Conservation (phyloP, 2,113 vertebrate genomes). For the Psettodes erumei region DNA sequence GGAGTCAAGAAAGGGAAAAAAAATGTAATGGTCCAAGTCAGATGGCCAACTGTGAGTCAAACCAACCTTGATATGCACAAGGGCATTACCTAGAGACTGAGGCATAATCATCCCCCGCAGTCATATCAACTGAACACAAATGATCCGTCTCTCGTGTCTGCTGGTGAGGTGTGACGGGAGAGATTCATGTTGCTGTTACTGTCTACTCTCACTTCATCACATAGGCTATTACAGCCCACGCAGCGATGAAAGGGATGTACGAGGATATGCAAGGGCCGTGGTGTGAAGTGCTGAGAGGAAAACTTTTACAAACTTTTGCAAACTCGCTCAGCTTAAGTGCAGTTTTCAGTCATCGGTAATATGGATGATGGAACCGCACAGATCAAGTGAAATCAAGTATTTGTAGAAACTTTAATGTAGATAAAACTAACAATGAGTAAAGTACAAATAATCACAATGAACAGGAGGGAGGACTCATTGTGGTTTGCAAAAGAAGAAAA, state of each 20-base stretch:
- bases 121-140: slow-evolving; percentile 1
- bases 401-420: slow-evolving; percentile 72
- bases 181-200: background rate
- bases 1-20: too few species aligned
- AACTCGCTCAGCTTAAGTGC: background rate
- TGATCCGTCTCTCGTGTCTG: background rate
- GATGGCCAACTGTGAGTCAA: background rate
- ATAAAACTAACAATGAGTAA: slow-evolving; percentile 59
- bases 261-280: background rate
- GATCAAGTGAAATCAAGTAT: background rate
- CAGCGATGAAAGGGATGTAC: background rate
- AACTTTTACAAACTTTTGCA: background rate
- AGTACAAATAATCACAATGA: slow-evolving; percentile 32
- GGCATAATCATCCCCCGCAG: slow-evolving; percentile 15
- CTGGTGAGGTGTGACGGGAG: background rate
- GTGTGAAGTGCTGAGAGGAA: slow-evolving; percentile 1
- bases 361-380: background rate
- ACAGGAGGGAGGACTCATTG: background rate
- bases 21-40: too few species aligned
- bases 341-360: background rate
- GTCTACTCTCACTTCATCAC: background rate
- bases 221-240: background rate
- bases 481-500: slow-evolving; percentile 22
- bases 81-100: background rate
- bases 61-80: background rate